phyloP scores from a whole-genome alignment of 2,797 vertebrate genomes.

The Amblyraja radiata region DNA sequence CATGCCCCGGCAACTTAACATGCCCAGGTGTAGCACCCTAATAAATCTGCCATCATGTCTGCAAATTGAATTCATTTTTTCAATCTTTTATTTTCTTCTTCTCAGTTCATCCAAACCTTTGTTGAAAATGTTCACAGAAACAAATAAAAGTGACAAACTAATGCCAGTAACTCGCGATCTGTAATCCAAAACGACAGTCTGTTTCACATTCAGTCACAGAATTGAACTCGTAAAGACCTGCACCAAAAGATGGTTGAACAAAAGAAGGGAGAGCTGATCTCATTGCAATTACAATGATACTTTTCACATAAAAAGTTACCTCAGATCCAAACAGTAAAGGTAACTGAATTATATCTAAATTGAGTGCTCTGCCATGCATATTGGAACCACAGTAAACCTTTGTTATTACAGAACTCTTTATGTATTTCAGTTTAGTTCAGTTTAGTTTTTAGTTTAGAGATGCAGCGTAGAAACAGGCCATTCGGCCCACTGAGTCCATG shows the following conservation, averaged over 20 bases:
- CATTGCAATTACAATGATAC: not conserved
- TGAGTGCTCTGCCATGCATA: not conserved
- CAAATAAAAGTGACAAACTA: not conserved
- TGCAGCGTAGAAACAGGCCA: no score
- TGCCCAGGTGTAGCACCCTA: not conserved
- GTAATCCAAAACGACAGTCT: not conserved
- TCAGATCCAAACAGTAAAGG: not conserved
- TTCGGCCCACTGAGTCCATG: no score
- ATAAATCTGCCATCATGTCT: not conserved
- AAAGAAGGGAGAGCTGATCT: not conserved
- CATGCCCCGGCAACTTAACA: not conserved
- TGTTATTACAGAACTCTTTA: no score
- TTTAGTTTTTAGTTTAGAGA: no score
- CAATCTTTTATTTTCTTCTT: not conserved
- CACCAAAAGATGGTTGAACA: not conserved
- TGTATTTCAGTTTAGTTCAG: no score
- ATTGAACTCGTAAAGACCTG: not conserved
- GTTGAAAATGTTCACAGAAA: not conserved
- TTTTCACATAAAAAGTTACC: not conserved
- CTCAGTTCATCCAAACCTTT: no score
- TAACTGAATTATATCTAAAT: slow-evolving; percentile 1
- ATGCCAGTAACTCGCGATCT: not conserved
- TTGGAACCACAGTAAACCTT: no score
- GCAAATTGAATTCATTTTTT: not conserved
- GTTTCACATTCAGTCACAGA: not conserved